Evolutionary conservation across 37 sponge, comb jelly and placozoan genomes (phyloP), one percentile per base, ranked within the genome.

Genomic region (Hormiphora californensis): DNA sequence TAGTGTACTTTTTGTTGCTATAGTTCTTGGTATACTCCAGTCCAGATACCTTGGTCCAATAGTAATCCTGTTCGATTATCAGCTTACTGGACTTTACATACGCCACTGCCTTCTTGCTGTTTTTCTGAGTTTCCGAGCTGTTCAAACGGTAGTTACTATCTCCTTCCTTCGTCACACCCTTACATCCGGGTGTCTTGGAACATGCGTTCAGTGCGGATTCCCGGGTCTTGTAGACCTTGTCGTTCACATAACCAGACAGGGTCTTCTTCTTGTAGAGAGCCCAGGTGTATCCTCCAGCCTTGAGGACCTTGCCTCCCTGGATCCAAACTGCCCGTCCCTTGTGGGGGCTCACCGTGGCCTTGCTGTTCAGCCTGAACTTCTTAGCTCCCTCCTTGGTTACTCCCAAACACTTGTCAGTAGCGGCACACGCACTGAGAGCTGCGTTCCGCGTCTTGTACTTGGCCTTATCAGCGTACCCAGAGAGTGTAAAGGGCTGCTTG

Each of bases 41-140:
- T 5, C 61, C 61, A 12, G 61, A 28, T 15, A 57, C 61, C 61
- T 57, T 57, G 61, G 61, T 57, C 61, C 61, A 57, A 30, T 57
- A 57, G 61, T 57, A 57, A 30, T 57, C 61, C 30, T 12, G n/a
- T 30, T 28, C 27, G 61, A 57, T 57, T 25, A 30, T 28, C 61
- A 57, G 61, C 4, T 25, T 4, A 30, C 27, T 57, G 61, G 61
- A 57, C n/a, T 57, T 57, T 25, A 30, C 27, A 30, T 57, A 57
- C 30, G 61, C n/a, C n/a, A 57, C 23, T 5, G 61, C n/a, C 5
- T 25, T 57, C 61, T 57, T 57, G 61, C 61, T 57, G n/a, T 5
- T 15, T 57, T 57, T 57, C 5, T 25, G n/a, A 4, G 61, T 57
- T 57, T 30, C 61, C 3, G 61, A 57, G n/a, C 30, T 28, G 61